Conservation (phyloP, 2,797 vertebrate genomes). For the Crenichthys baileyi region DNA sequence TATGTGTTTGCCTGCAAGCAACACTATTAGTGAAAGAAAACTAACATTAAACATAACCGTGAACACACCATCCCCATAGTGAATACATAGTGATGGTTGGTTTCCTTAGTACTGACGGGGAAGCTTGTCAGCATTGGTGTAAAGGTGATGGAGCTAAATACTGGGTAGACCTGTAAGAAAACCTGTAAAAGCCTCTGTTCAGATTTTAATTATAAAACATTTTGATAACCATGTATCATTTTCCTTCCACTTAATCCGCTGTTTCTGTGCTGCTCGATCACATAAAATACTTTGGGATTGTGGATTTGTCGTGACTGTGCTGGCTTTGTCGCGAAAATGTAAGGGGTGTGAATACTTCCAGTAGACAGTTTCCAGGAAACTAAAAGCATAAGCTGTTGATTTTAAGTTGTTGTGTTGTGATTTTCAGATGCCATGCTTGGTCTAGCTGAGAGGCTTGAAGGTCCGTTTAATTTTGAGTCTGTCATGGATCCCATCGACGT, state of each 20-base stretch:
- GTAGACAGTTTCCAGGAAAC: too few relatives aligned
- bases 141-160: too few relatives aligned
- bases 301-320: background rate
- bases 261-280: background rate
- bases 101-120: too few relatives aligned
- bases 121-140: too few relatives aligned
- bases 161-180: too few relatives aligned
- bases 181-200: too few relatives aligned
- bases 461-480: conserved; percentile 96
- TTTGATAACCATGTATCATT: background rate
- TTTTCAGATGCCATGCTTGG: conserved; percentile 90
- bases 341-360: background rate
- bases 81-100: too few relatives aligned
- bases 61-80: background rate
- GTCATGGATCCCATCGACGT: conserved; percentile 98
- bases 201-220: background rate
- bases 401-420: background rate
- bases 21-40: background rate
- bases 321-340: too few relatives aligned
- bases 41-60: background rate
- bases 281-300: background rate
- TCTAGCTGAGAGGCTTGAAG: conserved; percentile 92
- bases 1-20: background rate
- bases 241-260: background rate
- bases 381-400: background rate